phyloP scores from a whole-genome alignment of 1,140 invertebrate genomes.

The Eurosta solidaginis region DNA sequence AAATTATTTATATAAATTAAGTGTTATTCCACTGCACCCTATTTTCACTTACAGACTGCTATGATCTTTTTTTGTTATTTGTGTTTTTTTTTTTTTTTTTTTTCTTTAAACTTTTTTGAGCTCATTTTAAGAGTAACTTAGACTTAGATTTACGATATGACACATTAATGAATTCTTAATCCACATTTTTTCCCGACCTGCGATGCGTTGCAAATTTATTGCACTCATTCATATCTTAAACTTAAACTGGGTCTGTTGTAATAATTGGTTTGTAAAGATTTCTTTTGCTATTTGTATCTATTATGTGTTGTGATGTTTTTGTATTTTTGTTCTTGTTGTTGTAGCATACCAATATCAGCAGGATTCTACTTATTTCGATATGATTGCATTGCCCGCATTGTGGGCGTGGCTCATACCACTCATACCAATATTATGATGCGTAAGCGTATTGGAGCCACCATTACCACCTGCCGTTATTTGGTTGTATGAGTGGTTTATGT shows the following conservation, averaged over 20 bases:
- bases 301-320: not conserved
- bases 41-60: not conserved
- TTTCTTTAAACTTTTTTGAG: not conserved
- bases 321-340: not conserved
- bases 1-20: constrained; percentile 13
- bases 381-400: constrained; percentile 2
- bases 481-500: not conserved
- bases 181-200: not conserved
- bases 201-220: not conserved
- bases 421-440: not conserved
- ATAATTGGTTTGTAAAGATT: not conserved
- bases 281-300: not conserved
- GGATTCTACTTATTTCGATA: not conserved
- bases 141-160: constrained; percentile 23
- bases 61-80: not conserved
- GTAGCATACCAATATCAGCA: not conserved
- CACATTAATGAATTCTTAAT: constrained; percentile 16
- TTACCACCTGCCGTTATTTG: not conserved
- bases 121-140: not conserved
- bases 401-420: not conserved
- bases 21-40: constrained; percentile 26
- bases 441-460: not conserved
- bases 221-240: constrained; percentile 4
- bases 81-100: not conserved
- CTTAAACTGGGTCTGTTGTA: constrained; percentile 11